These are phyloP conservation scores for Achatina immaculata DNA, from an alignment of 1,140 invertebrate genomes.

Conservation along the genomic window DNA sequence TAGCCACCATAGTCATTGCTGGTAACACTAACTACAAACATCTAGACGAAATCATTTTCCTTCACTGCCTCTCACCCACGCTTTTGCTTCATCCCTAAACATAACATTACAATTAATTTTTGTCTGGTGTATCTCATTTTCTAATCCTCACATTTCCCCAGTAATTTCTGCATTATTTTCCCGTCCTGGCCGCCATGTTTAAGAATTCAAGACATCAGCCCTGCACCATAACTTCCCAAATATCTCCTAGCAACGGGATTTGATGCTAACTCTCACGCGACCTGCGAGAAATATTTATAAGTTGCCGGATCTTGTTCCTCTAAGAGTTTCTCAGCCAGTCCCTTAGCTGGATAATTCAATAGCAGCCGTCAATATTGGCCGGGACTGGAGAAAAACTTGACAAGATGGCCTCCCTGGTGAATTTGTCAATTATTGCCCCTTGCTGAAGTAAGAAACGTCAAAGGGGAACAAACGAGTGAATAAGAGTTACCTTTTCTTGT, in stretches of 20 bases:
- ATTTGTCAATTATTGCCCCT: background rate
- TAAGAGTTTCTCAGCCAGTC: background rate
- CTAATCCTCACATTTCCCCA: no score
- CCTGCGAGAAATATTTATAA: background rate
- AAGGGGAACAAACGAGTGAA: background rate
- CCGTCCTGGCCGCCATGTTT: no score
- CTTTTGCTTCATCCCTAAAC: no score
- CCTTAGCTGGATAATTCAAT: conserved; percentile 11
- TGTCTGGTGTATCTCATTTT: no score
- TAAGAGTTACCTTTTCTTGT: background rate
- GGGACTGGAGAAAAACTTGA: background rate
- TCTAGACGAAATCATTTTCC: no score
- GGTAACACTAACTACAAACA: no score
- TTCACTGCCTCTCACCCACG: no score
- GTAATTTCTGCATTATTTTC: no score
- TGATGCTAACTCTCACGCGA: background rate
- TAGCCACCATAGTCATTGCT: no score
- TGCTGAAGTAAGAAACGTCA: background rate
- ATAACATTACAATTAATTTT: no score
- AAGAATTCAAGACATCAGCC: no score
- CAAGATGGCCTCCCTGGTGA: background rate
- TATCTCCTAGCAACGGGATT: background rate
- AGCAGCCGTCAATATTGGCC: background rate
- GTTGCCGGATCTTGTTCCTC: background rate
- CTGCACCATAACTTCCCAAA: no score